These are phyloP conservation scores for Sebastes fasciatus DNA, from an alignment of 2,113 vertebrate genomes.

Conservation along the genomic window DNA sequence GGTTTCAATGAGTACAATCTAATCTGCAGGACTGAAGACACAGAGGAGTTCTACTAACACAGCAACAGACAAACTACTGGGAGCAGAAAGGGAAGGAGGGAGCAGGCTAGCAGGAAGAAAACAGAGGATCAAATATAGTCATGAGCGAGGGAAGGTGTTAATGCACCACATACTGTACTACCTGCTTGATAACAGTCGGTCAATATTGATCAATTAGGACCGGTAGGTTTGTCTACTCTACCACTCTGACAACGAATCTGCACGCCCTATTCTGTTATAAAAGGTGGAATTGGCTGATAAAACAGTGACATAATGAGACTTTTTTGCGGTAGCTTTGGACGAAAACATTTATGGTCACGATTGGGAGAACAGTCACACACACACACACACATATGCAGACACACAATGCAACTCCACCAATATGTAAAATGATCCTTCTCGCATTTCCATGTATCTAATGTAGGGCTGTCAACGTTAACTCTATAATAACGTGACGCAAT, in stretches of 20 bases:
- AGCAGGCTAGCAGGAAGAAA: slow-evolving; percentile 66
- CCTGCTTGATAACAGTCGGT: neutral
- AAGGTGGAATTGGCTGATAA: neutral
- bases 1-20: slow-evolving; percentile 13
- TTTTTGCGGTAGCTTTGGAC: neutral
- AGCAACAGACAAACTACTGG: slow-evolving; percentile 53
- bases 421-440: too few species aligned
- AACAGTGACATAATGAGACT: neutral
- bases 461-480: too few species aligned
- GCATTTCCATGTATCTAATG: too few species aligned
- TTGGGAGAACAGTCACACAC: neutral
- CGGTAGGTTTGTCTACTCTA: neutral
- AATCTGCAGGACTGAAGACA: slow-evolving; percentile 36
- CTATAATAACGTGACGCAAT: too few species aligned
- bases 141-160: slow-evolving; percentile 26
- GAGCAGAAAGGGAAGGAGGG: slow-evolving; percentile 68
- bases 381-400: neutral
- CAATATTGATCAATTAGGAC: neutral
- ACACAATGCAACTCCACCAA: neutral
- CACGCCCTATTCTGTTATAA: too few species aligned
- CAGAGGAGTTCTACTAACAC: slow-evolving; percentile 13
- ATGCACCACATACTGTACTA: slow-evolving; percentile 8
- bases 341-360: neutral
- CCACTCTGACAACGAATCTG: too few species aligned
- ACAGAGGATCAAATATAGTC: slow-evolving; percentile 63